Base-by-base conservation (phyloP, 2,797 vertebrate genomes). In the Naso thynnoides region DNA sequence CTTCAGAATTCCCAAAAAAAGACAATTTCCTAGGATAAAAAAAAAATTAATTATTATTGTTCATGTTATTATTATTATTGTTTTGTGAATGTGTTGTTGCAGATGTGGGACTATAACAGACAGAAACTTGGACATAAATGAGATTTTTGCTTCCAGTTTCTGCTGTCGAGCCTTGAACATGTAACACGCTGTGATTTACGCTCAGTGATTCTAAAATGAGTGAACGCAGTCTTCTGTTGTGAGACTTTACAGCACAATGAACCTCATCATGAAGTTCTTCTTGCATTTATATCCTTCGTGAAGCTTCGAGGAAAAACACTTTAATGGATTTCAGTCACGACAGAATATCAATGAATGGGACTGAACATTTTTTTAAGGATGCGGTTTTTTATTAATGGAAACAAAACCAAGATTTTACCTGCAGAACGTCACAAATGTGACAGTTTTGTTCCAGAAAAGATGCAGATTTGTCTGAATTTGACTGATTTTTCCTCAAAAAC, bases 161-260 rank as follows among this genome's bases (percentile, higher is more conserved):
- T 39, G 36, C 49, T 14, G 18, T 33, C n/a, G 13, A 0, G 1
- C 36, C 62, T 57, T 16, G 2, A 41, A 19, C 19, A 0, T 27
- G 31, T 27, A 21, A 62, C 50, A 21, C 27, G 16, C 29, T 76
- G 11, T 64, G 13, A 58, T 33, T 67, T n/a, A 56, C 2, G 18
- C 14, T 2, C 8, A 59, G 19, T 24, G 4, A 41, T 49, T 19
- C 4, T 5, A 24, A 73, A 50, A 8, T n/a, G 41, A 26, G 16
- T 2, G 50, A 13, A 39, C 24, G 6, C 21, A 38, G 16, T n/a
- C 15, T 1, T 18, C 19, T 15, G 1, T 48, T 11, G n/a, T 19
- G 7, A 21, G 36, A 33, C 8, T 67, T 58, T 44, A 50, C 14
- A 24, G 18, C 19, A 2, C 15, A 8, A 26, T 33, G 23, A 66